Conservation (phyloP, 2,797 vertebrate genomes). For the Sciaenops ocellatus region DNA sequence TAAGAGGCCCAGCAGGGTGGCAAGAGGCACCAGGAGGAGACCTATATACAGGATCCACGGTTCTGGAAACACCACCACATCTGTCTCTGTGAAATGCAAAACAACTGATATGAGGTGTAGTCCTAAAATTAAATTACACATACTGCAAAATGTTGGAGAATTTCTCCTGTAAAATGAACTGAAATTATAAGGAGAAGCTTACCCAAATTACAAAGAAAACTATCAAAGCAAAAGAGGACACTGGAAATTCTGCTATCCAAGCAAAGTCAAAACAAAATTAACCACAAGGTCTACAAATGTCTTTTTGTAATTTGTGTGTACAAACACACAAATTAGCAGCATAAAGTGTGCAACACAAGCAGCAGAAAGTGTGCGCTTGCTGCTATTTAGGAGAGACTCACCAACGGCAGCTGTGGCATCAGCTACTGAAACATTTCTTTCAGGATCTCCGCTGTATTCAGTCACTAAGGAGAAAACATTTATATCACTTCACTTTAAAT, state of each 20-base stretch:
- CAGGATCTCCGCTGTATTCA: background rate
- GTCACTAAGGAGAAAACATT: background rate
- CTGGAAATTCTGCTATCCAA: background rate
- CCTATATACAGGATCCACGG: conserved; percentile 65
- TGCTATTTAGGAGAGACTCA: conserved; percentile 20
- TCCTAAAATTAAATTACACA: background rate
- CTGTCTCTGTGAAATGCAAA: conserved; percentile 23
- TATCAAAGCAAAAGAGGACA: background rate
- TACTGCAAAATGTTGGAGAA: background rate
- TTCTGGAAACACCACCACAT: conserved; percentile 33
- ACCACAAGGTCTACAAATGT: background rate
- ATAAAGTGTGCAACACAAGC: background rate
- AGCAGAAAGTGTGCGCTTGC: background rate
- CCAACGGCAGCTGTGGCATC: background rate
- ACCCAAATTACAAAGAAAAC: background rate
- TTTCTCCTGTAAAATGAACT: background rate
- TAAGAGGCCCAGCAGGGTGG: conserved; percentile 43
- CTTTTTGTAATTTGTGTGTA: background rate
- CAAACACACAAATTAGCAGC: background rate
- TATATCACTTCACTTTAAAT: background rate
- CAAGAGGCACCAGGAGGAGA: conserved; percentile 56
- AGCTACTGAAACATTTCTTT: background rate
- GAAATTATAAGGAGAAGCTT: background rate
- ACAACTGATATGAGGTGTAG: background rate
- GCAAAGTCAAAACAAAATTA: background rate